Evolutionary conservation across 1,140 invertebrate species (phyloP), one percentile per base, ranked within the genome.

Genomic region (Asobara japonica): DNA sequence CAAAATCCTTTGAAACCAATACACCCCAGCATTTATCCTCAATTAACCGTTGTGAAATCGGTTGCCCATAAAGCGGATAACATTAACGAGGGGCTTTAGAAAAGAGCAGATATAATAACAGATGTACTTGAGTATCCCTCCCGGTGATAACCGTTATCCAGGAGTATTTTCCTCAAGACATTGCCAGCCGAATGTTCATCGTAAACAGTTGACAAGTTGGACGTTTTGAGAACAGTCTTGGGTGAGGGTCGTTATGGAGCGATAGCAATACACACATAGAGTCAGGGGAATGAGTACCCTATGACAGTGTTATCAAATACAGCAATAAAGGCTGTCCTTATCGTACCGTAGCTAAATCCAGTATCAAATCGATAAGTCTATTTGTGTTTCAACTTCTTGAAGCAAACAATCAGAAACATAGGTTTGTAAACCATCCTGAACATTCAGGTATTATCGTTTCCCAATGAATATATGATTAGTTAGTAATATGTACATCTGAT

Each of bases 161-260:
- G 20, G 45, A 13, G 45, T 51, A 20, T 51, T 51, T 20, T 2
- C n/a, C 45, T 6, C 16, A 51, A 51, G 2, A 51, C 16, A 51
- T 20, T 51, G 45, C 16, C 11, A 18, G 7, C 45, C 18, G n/a
- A 51, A 20, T 16, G n/a, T 6, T 51, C 45, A 6, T 51, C 45
- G 45, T 51, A 51, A 51, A 51, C 11, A 51, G 45, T 51, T 18
- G 45, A 51, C 45, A 51, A 51, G 45, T 51, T 51, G 45, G n/a
- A 20, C 18, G 45, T 51, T 51, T 18, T 51, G 5, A 51, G n/a
- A n/a, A n/a, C n/a, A n/a, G 45, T 51, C 20, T 51, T 7, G 11
- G 7, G 45, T 7, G 20, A 20, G 8, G 45, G 45, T 51, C 45
- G 45, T 51, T 51, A 51, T 20, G 16, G n/a, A 8, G 20, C 45